Conservation (phyloP, 1,140 invertebrate species). For the Brachionus manjavacas region DNA sequence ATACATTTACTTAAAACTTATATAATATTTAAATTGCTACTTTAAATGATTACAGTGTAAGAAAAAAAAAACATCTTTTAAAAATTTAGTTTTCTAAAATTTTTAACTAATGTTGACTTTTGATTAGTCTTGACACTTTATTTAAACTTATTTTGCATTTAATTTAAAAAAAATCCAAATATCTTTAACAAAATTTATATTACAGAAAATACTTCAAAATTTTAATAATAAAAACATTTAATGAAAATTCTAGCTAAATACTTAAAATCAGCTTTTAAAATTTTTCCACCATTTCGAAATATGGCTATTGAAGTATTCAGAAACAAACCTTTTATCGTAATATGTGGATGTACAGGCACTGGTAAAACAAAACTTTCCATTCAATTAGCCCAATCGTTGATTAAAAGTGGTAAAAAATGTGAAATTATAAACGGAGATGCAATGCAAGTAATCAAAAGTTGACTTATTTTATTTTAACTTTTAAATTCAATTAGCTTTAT, state of each 20-base stretch:
- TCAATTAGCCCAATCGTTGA: conserved; percentile 77
- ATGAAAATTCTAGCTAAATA: neutral
- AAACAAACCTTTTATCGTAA: conserved; percentile 26
- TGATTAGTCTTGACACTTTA: neutral
- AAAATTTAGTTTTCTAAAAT: no score
- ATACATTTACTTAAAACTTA: no score
- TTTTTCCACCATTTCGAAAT: neutral
- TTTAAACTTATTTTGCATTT: neutral
- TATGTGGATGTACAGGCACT: conserved; percentile 77
- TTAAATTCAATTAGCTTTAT: conserved; percentile 70
- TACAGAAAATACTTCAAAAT: neutral
- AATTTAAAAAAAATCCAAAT: neutral
- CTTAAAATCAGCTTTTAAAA: neutral
- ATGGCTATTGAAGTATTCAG: neutral
- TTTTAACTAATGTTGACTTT: no score
- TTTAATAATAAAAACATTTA: neutral
- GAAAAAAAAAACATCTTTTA: no score
- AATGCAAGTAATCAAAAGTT: conserved; percentile 75
- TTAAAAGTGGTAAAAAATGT: conserved; percentile 59
- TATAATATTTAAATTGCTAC: no score
- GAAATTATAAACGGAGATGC: conserved; percentile 98
- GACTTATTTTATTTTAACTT: neutral
- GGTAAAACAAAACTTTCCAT: conserved; percentile 94
- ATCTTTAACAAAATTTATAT: neutral
- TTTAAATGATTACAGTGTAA: no score